phyloP scores from a whole-genome alignment of 2,113 vertebrate genomes.

The Myotis brandtii region DNA sequence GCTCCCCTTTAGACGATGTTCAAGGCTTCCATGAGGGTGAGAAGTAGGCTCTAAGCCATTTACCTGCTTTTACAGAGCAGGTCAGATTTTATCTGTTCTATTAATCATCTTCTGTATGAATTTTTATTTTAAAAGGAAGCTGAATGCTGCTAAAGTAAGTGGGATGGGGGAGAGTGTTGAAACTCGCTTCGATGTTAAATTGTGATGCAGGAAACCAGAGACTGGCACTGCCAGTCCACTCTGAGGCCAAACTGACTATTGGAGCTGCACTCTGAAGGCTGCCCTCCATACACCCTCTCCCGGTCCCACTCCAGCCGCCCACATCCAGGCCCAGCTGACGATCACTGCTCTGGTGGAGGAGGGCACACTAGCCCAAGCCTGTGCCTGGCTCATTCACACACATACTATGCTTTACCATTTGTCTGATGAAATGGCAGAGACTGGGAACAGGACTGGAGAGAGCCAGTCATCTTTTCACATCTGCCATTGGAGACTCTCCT shows the following conservation, averaged over 20 bases:
- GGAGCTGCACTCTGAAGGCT: background rate
- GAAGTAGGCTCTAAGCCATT: background rate
- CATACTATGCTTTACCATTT: background rate
- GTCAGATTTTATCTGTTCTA: background rate
- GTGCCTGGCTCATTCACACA: background rate
- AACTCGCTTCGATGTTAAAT: background rate
- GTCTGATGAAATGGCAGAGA: background rate
- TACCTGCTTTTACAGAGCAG: background rate
- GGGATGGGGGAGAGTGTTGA: background rate
- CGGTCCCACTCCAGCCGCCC: background rate
- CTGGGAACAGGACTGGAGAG: background rate
- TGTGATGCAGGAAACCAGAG: background rate
- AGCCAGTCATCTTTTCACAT: background rate
- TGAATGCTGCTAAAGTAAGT: background rate
- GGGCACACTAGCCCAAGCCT: background rate
- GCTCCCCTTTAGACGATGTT: background rate
- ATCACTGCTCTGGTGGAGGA: background rate
- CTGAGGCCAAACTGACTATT: background rate
- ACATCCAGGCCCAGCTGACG: background rate
- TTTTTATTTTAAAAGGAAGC: background rate
- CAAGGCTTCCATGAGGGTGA: background rate
- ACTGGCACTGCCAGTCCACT: background rate
- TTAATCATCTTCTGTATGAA: background rate
- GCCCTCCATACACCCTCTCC: background rate
- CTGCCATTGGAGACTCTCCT: background rate